Base-by-base conservation (phyloP, 2,888 invertebrate species). In the Teleogryllus oceanicus region DNA sequence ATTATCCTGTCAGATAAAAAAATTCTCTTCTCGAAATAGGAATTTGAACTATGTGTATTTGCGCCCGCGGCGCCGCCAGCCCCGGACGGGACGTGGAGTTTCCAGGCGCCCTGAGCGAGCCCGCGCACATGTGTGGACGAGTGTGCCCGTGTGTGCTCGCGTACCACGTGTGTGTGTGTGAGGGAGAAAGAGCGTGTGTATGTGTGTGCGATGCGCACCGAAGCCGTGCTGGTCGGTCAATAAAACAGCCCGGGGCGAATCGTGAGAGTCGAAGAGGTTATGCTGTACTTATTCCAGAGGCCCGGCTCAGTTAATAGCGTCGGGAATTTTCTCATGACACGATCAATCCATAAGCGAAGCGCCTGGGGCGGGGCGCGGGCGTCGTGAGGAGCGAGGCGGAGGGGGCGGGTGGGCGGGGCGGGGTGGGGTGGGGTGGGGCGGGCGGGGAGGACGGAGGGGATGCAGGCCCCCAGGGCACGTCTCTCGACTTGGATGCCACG, bases 1-100 rank as follows among this genome's bases (percentile, higher is more conserved):
- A 62, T 62, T 62, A 62, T 62, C 62, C 62, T n/a, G 62, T 62
- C 62, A 62, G 62, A 62, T 62, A 62, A 62, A 62, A 62, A 62
- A 62, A 62, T 62, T n/a, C 62, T 37, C 62, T n/a, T 62, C 62
- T 62, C 62, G 62, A 62, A 62, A n/a, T 13, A 18, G 62, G 62
- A 62, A 62, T 62, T n/a, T 62, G 62, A 62, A n/a, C 16, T 62
- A 62, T 62, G 62, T 37, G 37, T 37, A 37, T 37, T 37, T 37
- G 37, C 37, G 37, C 37, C 37, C 37, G 37, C 37, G 37, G 37
- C 37, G 37, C 37, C 37, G 37, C 37, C 37, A 37, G 37, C 37
- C 37, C 37, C 5, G 37, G 37, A 37, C 37, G 37, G 37, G 37
- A 37, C 37, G 37, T 37, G 37, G 37, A 37, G 37, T 37, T 37